Conservation (phyloP, 2,113 vertebrate genomes). For the Lathamus discolor region DNA sequence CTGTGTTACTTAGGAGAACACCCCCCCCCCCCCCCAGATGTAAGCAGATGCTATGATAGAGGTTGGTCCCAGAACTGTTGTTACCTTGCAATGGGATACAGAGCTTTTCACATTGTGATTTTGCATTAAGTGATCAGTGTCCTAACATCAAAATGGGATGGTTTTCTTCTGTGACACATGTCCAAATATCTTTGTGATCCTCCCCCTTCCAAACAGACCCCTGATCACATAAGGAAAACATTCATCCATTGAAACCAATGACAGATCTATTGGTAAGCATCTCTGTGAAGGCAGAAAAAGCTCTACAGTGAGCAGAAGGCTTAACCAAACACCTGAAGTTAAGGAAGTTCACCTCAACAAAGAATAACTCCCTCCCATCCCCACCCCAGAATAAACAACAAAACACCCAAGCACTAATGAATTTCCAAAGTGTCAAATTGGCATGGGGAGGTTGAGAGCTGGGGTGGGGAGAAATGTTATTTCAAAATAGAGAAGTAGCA, state of each 20-base stretch:
- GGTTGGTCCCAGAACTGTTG: background rate
- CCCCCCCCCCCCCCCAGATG: no score
- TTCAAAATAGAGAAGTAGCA: slow-evolving; percentile 41
- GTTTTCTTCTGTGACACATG: background rate
- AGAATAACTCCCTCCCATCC: background rate
- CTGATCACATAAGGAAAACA: background rate
- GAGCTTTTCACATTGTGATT: background rate
- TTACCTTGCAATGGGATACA: background rate
- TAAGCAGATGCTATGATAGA: background rate
- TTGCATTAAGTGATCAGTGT: background rate
- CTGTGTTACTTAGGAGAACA: background rate
- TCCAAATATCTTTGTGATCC: background rate
- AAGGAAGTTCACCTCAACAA: background rate
- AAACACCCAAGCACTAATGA: background rate
- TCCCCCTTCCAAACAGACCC: background rate
- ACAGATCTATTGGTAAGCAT: background rate
- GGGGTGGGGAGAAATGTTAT: background rate
- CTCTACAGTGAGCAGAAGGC: background rate
- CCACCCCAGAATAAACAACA: background rate
- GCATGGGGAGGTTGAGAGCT: background rate
- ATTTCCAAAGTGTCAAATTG: background rate
- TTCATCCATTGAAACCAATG: background rate
- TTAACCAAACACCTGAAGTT: background rate
- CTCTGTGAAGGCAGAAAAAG: background rate
- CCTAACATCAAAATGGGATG: background rate